Conservation (phyloP, 2,888 invertebrate species). For the Oligia fasciuncula region DNA sequence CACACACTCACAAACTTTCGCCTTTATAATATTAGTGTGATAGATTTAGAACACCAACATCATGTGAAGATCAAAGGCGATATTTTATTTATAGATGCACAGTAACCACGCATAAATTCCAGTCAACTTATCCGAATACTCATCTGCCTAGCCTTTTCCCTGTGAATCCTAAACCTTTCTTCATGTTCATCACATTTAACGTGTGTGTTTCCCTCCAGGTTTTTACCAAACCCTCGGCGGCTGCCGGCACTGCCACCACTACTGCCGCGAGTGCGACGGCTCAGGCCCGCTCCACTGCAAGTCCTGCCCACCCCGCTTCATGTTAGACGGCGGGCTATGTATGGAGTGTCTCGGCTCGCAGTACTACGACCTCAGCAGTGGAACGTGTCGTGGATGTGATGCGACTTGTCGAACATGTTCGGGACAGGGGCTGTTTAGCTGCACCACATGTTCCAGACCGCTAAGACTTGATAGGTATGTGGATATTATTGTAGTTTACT, state of each 20-base stretch:
- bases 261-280: slow-evolving; percentile 96
- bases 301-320: slow-evolving; percentile 93
- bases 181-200: neutral
- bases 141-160: too few relatives aligned
- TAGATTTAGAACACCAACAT: too few relatives aligned
- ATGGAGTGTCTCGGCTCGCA: slow-evolving; percentile 94
- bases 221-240: slow-evolving; percentile 95
- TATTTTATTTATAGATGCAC: neutral
- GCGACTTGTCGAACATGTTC: slow-evolving; percentile 91
- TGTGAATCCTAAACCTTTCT: neutral
- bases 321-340: slow-evolving; percentile 93
- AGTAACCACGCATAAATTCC: neutral
- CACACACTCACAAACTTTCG: too few relatives aligned
- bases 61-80: neutral
- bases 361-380: slow-evolving; percentile 92
- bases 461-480: slow-evolving; percentile 90
- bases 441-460: slow-evolving; percentile 92
- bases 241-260: slow-evolving; percentile 96
- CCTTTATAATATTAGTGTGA: too few relatives aligned
- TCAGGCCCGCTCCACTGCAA: slow-evolving; percentile 94
- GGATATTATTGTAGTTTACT: neutral
- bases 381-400: slow-evolving; percentile 92
- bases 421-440: slow-evolving; percentile 92
- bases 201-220: slow-evolving; percentile 75
- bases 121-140: neutral